Evolutionary conservation across 2,888 invertebrate genomes (phyloP).

Genomic region (Drosophila dives): DNA sequence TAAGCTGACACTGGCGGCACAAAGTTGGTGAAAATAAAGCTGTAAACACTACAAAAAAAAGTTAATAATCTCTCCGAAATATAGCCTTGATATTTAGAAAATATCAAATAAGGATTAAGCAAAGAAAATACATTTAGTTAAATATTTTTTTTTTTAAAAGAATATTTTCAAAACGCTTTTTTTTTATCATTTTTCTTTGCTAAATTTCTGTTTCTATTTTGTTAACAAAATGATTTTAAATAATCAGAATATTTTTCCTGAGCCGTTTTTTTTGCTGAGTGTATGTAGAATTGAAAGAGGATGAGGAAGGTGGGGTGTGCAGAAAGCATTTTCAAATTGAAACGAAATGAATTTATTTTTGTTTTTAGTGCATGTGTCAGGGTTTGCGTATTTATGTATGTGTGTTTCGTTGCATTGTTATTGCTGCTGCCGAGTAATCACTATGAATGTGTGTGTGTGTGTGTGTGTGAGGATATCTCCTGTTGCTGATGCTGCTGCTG

Average conservation of each 20-base stretch:
- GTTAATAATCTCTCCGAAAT: neutral
- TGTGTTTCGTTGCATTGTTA: slow-evolving; percentile 64
- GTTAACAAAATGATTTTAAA: neutral
- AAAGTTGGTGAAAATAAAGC: slow-evolving; percentile 13
- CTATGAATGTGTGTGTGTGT: slow-evolving; percentile 53
- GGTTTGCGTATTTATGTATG: slow-evolving; percentile 9
- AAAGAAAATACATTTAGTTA: too few species aligned
- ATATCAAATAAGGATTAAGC: neutral
- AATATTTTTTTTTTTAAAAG: too few species aligned
- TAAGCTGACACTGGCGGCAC: slow-evolving; percentile 53
- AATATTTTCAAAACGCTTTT: too few species aligned
- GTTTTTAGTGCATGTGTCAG: slow-evolving; percentile 43
- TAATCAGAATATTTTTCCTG: neutral
- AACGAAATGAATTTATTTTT: slow-evolving; percentile 76
- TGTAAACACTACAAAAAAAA: neutral
- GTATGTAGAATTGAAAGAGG: neutral
- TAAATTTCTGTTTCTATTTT: too few species aligned
- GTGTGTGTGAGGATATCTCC: slow-evolving; percentile 35
- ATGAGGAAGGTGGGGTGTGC: neutral
- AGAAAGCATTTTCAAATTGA: slow-evolving; percentile 62
- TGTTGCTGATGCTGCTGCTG: slow-evolving; percentile 38
- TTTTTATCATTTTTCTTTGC: too few species aligned
- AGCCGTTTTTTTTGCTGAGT: neutral
- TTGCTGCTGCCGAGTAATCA: slow-evolving; percentile 72
- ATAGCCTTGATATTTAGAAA: neutral